Evolutionary conservation across 2,113 vertebrate species (phyloP).

Genomic region (Geothlypis trichas): DNA sequence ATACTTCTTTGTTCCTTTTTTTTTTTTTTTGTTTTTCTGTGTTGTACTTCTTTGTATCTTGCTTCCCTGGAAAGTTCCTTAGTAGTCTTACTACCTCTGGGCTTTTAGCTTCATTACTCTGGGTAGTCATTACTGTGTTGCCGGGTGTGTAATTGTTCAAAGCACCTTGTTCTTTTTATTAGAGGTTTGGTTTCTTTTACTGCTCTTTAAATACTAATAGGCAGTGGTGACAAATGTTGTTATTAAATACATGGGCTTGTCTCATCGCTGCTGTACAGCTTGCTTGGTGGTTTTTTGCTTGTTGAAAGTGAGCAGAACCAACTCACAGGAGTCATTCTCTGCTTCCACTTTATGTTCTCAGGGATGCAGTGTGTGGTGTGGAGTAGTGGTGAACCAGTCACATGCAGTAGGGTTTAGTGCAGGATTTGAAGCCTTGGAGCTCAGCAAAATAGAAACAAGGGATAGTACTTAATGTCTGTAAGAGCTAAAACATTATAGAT

Average conservation of each 20-base stretch:
- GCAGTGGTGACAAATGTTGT: conserved; percentile 22
- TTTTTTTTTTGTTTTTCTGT: background rate
- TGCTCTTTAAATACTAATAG: conserved; percentile 41
- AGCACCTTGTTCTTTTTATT: conserved; percentile 51
- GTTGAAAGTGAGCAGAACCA: background rate
- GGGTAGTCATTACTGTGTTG: conserved; percentile 14
- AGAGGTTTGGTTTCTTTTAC: conserved; percentile 4
- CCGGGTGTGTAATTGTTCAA: conserved; percentile 17
- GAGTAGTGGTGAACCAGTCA: background rate
- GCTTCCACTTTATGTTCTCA: background rate
- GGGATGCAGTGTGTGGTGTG: background rate
- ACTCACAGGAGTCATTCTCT: background rate
- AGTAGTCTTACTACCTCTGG: conserved; percentile 11
- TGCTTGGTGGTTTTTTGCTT: conserved; percentile 3
- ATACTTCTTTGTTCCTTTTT: conserved; percentile 25
- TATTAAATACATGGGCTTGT: background rate
- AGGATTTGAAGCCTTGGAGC: background rate
- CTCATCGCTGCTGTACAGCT: background rate
- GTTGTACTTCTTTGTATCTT: background rate
- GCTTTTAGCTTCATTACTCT: conserved; percentile 24
- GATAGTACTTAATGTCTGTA: background rate
- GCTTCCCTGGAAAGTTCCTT: conserved; percentile 53
- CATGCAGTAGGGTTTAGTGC: background rate
- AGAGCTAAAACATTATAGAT: background rate
- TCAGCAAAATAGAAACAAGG: background rate